Evolutionary conservation across 2,888 invertebrate species (phyloP).

Genomic region (Sceliomorpha sp.): DNA sequence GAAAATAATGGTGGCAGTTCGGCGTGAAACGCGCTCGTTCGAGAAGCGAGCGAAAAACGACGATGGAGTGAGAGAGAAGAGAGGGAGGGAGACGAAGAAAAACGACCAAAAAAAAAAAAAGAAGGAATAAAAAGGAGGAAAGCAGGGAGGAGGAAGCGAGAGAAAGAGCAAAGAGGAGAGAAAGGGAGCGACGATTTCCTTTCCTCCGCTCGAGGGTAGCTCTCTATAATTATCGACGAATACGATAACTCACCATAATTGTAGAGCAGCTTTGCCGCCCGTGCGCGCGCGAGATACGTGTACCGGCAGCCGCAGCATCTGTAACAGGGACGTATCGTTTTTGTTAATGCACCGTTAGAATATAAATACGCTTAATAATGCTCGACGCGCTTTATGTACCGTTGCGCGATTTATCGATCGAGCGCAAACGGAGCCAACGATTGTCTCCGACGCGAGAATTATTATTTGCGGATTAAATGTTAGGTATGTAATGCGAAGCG

Average conservation of each 20-base stretch:
- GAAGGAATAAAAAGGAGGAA: too few species aligned
- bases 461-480: too few species aligned
- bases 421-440: too few species aligned
- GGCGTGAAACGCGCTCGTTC: slow-evolving; percentile 28
- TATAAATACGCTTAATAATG: too few species aligned
- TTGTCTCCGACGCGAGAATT: too few species aligned
- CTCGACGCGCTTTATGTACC: too few species aligned
- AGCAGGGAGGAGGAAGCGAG: too few species aligned
- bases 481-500: too few species aligned
- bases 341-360: slow-evolving; percentile 62
- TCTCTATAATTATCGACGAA: slow-evolving; percentile 55
- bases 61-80: too few species aligned
- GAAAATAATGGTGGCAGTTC: slow-evolving; percentile 23
- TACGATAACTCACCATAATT: slow-evolving; percentile 71
- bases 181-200: slow-evolving; percentile 33
- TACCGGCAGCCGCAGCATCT: slow-evolving; percentile 66
- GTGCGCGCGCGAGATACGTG: slow-evolving; percentile 59
- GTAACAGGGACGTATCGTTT: slow-evolving; percentile 59
- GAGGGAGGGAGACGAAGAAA: too few species aligned
- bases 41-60: slow-evolving; percentile 33
- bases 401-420: too few species aligned
- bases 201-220: slow-evolving; percentile 31
- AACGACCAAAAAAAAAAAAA: too few species aligned
- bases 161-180: slow-evolving; percentile 12
- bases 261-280: slow-evolving; percentile 65